Conservation (phyloP, 2,113 vertebrate genomes). For the Phycodurus eques region DNA sequence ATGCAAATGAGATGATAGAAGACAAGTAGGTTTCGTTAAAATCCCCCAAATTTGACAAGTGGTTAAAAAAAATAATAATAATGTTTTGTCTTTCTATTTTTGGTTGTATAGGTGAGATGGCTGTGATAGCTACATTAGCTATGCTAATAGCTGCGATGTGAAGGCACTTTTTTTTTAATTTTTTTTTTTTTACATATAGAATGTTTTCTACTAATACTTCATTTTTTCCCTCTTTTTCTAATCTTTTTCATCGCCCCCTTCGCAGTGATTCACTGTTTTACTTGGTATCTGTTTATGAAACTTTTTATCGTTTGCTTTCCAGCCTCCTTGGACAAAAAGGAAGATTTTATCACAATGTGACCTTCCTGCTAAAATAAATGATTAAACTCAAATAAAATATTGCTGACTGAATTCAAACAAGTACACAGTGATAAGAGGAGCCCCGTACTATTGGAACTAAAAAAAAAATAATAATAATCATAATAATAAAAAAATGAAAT, state of each 20-base stretch:
- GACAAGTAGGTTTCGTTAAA: conserved; percentile 9
- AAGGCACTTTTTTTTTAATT: too few species aligned
- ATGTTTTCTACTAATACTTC: background rate
- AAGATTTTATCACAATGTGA: background rate
- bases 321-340: background rate
- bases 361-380: background rate
- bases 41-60: background rate
- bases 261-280: background rate
- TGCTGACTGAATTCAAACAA: background rate
- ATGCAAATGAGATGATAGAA: conserved; percentile 19
- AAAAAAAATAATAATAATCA: background rate
- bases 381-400: background rate
- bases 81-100: too few species aligned
- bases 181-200: too few species aligned
- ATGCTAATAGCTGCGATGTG: too few species aligned
- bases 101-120: too few species aligned
- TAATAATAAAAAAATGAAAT: background rate
- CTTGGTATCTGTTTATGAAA: background rate
- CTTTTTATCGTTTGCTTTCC: background rate
- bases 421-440: background rate
- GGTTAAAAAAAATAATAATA: too few species aligned
- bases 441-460: background rate
- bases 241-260: background rate
- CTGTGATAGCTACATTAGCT: too few species aligned
- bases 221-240: background rate